phyloP scores from a whole-genome alignment of 1,140 invertebrate genomes.

The Drosophila bocki region DNA sequence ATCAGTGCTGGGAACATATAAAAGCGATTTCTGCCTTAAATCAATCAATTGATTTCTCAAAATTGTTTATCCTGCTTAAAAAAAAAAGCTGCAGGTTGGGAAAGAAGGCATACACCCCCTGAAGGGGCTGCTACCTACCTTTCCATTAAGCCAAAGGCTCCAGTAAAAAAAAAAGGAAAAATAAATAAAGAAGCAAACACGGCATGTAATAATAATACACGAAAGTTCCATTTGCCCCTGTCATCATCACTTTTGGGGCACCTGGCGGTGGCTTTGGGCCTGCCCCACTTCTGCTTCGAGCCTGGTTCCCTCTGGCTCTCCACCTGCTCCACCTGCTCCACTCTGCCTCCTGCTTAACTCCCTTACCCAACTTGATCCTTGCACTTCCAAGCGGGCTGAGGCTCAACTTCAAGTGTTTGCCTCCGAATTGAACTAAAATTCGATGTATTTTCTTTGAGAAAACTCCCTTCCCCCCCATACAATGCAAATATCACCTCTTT shows the following conservation, averaged over 20 bases:
- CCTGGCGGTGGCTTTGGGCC: conserved; percentile 4
- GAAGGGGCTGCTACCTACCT: neutral
- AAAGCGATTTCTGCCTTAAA: conserved; percentile 1
- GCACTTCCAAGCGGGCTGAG: neutral
- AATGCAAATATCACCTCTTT: conserved; percentile 41
- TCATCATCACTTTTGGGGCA: conserved; percentile 62
- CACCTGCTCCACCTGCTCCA: no score
- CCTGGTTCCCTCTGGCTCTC: neutral
- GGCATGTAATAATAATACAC: conserved; percentile 62
- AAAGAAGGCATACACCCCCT: neutral
- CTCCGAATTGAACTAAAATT: conserved; percentile 37
- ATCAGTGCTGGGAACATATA: neutral
- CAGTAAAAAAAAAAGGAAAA: conserved; percentile 11
- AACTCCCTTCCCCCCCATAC: neutral
- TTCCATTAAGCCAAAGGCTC: conserved; percentile 36
- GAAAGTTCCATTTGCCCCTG: conserved; percentile 70
- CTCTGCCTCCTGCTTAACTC: neutral
- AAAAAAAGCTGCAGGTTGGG: neutral
- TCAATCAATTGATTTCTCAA: conserved; percentile 24
- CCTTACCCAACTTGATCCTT: neutral
- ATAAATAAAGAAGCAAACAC: conserved; percentile 30
- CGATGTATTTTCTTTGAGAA: conserved; percentile 11
- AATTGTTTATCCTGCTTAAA: neutral
- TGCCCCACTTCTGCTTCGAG: neutral
- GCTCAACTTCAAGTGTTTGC: conserved; percentile 35